Conservation (phyloP, 1,140 invertebrate species). For the Drosophila pseudoobscura region DNA sequence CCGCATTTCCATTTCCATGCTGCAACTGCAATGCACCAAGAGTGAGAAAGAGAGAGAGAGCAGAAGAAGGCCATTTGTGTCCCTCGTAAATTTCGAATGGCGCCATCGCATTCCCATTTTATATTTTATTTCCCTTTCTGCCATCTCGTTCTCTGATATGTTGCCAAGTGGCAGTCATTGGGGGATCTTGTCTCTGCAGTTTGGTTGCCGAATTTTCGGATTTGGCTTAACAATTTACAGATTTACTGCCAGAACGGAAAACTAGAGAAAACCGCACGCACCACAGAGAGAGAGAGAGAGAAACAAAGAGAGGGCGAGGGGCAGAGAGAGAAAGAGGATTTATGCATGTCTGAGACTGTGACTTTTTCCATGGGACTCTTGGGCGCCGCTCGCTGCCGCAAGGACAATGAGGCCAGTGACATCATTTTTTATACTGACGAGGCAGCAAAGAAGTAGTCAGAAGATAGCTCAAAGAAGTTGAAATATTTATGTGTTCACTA, state of each 20-base stretch:
- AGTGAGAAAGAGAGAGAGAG: too few relatives aligned
- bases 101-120: slow-evolving; percentile 64
- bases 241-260: slow-evolving; percentile 55
- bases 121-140: slow-evolving; percentile 29
- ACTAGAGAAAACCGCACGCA: slow-evolving; percentile 49
- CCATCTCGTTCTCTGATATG: slow-evolving; percentile 56
- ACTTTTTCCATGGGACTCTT: slow-evolving; percentile 41
- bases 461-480: too few relatives aligned
- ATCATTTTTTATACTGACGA: slow-evolving; percentile 24
- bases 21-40: slow-evolving; percentile 52
- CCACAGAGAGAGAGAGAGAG: background rate
- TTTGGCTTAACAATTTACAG: slow-evolving; percentile 68
- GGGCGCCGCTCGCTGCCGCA: slow-evolving; percentile 48
- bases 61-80: slow-evolving; percentile 62
- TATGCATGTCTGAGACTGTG: slow-evolving; percentile 63
- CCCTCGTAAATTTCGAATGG: slow-evolving; percentile 75
- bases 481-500: too few relatives aligned
- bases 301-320: too few relatives aligned
- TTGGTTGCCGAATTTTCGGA: slow-evolving; percentile 53
- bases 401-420: slow-evolving; percentile 45
- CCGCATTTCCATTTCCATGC: slow-evolving; percentile 21
- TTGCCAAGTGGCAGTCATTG: slow-evolving; percentile 77
- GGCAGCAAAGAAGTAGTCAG: too few relatives aligned
- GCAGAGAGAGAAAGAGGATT: slow-evolving; percentile 26
- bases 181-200: slow-evolving; percentile 43